Evolutionary conservation across 2,888 invertebrate genomes (phyloP), one percentile per base, ranked within the genome.

Genomic region (Aphidius colemani): DNA sequence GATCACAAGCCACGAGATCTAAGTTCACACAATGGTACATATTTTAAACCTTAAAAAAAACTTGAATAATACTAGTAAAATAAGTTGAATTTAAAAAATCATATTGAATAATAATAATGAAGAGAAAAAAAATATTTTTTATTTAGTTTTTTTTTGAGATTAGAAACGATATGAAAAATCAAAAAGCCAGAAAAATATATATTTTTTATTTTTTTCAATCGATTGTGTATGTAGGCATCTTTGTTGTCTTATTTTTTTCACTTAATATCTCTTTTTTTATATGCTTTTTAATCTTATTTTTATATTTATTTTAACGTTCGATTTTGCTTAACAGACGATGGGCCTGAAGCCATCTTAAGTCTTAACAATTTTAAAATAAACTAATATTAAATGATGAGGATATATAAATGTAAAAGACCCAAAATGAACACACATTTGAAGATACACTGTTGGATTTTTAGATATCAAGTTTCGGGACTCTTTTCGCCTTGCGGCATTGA

Each of bases 21-120:
- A 79, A 93, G 92, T 83, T 93, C 94, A 78, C 91, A 93, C 86
- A 93, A 94, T 85, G 93, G 94, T 94, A 85, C 89, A 18, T 59
- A 30, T 9, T 30, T 13, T 39, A 53, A 53, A 39, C 1, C 7
- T 11, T 45, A 11, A 18, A n/a, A 44, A 44, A 43, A 40, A 56
- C 6, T 6, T 10, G 30, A 18, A 18, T 18, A 18, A 18, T 18
- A 18, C n/a, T n/a, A n/a, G n/a, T 18, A 18, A 18, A 18, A 18
- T 13, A 7, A 46, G 30, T 39, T 53, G 30, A 39, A 7, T n/a
- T 53, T 7, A 30, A 10, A 13, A 11, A 48, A 30, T 48, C 13
- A 11, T 43, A 41, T 7, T 48, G n/a, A 44, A 44, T 18, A 18
- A 18, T 18, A 18, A 57, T 30, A 57, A 8, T 18, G 3, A n/a